phyloP scores from a whole-genome alignment of 2,888 invertebrate genomes.

The Aporophyla nigra region DNA sequence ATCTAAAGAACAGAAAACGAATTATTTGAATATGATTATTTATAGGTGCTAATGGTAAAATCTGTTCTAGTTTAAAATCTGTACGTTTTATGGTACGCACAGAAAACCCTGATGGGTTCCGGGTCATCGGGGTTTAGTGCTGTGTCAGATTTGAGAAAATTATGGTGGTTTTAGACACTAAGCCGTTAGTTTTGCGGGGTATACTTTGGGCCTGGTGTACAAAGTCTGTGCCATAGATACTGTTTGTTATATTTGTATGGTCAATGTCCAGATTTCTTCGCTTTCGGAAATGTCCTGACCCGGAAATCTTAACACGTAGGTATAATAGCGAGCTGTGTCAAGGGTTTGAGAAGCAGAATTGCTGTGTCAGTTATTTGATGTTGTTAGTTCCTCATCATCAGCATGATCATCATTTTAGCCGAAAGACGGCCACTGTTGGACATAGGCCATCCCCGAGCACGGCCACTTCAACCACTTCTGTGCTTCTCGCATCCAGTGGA shows the following conservation, averaged over 20 bases:
- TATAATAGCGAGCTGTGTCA: neutral
- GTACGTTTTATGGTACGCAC: neutral
- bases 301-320: neutral
- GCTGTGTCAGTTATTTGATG: neutral
- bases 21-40: neutral
- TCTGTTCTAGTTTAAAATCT: neutral
- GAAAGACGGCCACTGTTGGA: no score
- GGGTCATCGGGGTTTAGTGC: neutral
- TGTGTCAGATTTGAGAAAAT: neutral
- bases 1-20: constrained; percentile 91
- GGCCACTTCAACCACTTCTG: no score
- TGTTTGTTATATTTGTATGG: no score
- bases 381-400: neutral
- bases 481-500: no score
- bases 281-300: neutral
- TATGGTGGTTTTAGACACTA: neutral
- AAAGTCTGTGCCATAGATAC: neutral
- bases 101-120: neutral
- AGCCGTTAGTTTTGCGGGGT: neutral
- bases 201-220: neutral
- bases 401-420: no score
- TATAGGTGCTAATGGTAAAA: neutral
- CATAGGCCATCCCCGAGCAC: no score
- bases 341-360: neutral
- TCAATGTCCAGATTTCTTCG: neutral